Base-by-base conservation (phyloP, 1,140 invertebrate genomes). In the Cecropterus lyciades region DNA sequence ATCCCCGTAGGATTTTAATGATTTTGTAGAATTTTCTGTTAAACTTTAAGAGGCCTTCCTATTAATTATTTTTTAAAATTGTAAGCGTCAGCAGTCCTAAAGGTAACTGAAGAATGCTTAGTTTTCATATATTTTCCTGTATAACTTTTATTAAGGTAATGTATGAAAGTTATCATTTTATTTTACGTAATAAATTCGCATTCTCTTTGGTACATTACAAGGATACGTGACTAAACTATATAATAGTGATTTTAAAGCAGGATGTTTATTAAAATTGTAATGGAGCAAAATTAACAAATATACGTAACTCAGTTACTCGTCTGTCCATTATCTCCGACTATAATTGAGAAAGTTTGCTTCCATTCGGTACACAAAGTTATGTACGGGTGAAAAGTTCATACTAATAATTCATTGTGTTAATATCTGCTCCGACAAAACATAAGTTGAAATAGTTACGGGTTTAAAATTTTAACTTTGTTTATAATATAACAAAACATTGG, bases 301-400 rank as follows among this genome's bases (percentile, higher is more conserved):
- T 14, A 52, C 40, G 51, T 14, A 52, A 30, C 33, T 52, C 8
- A 62, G 59, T 51, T 49, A 40, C 46, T 17, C 48, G 53, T 52
- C 17, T 63, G 57, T 27, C 46, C 52, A 63, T 52, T 63, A 63
- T 63, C 59, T 42, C 37, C 59, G 33, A 4, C 48, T 48, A 24
- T 63, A 63, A 63, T 63, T 63, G 33, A 30, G 20, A 63, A 63
- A 63, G 59, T 63, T 62, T 63, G 13, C 37, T 51, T 46, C 30
- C 46, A 62, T 62, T 62, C 27, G 33, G 49, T 52, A 63, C 20
- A 63, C 15, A 52, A 63, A 63, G 46, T 63, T 63, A 42, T 42
- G 59, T 33, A 51, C 30, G 48, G 17, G 14, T 52, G 30, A 63
- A 63, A 63, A 63, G 59, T 63, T 63, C 42, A 42, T 40, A 52